Evolutionary conservation across 1,140 invertebrate species (phyloP), one percentile per base, ranked within the genome.

Genomic region (Orchesella cincta): DNA sequence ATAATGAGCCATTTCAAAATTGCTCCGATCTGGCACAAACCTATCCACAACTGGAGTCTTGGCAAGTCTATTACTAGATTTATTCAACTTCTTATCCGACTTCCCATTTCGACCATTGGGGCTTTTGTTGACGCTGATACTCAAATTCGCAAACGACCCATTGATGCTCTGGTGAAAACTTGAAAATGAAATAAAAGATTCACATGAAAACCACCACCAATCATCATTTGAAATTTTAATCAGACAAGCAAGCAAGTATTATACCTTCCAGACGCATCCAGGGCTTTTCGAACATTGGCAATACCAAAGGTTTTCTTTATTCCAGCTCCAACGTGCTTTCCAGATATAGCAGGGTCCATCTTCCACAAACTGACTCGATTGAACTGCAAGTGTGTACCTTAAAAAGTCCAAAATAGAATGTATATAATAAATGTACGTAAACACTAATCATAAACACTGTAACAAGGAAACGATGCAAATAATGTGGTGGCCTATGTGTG

Each of bases 1-100:
- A 81, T 87, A 96, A 85, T 97, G 92, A 31, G 92, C 93, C 77
- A 97, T 85, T 78, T 97, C 95, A 88, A 96, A n/a, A 85, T 97
- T 94, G 18, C 93, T 94, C 85, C 96, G 89, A 54, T 92, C 93
- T 12, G 96, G 95, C 82, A 98, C 97, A 84, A 97, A 98, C 83
- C 96, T 89, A 85, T 95, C 93, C 5, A 86, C 87, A 36, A 64
- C 62, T n/a, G 80, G 73, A 46, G 75, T 78, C 52, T 79, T 78
- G 14, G 51, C 23, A 23, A 28, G 28, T 73, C 64, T 71, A 26
- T 46, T 64, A n/a, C 76, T 75, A 26, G 79, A 77, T 35, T 76
- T 78, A 28, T 79, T 77, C 20, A 74, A 34, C 20, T 46, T 54
- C 52, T 74, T 74, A 54, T 57, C 52, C 20, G 73, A 29, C 36